Evolutionary conservation across 2,888 invertebrate genomes (phyloP), one percentile per base, ranked within the genome.

Genomic region (Anaspis maculata): DNA sequence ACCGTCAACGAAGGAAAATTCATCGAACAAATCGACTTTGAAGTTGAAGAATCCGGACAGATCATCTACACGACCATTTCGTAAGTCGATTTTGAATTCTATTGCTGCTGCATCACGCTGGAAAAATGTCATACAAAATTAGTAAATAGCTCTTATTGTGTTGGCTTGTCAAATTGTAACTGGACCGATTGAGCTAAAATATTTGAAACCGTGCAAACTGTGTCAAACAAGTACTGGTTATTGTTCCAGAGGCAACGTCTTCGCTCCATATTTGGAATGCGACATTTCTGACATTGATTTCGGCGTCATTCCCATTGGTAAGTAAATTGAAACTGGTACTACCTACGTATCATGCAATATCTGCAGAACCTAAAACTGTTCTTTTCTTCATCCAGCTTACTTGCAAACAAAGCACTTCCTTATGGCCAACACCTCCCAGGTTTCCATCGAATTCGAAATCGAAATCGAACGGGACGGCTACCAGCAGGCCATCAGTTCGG

Each of bases 1-100:
- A 76, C 77, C 30, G 68, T 69, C 5, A 69, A 70, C 14, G 73
- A 72, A 46, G 79, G 79, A 24, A 68, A 71, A 6, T 79, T 75
- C 51, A 66, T 76, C 30, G 79, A 79, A 60, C 72, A 72, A 55
- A 55, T 79, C 2, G 65, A 72, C 40, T 79, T 79, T 53, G 34
- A 52, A 2, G 69, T 79, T 34, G 66, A 69, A n/a, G 76, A 77
- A 46, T 76, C 78, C 1, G 56, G 62, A 32, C 72, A 78, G 34
- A 52, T 69, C 3, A 49, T 77, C 24, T 70, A 70, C 41, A 54
- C 77, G 11, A 69, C 72, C 47, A 61, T 78, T 32, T 74, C 71
- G 78, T 79, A 65, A 63, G 67, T 52, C n/a, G 10, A 24, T 24
- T 24, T 24, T 10, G 24, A 24, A 10, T 19, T 19, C n/a, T n/a